Evolutionary conservation across 2,797 vertebrate species (phyloP).

Genomic region (Tympanoctomys barrerae): DNA sequence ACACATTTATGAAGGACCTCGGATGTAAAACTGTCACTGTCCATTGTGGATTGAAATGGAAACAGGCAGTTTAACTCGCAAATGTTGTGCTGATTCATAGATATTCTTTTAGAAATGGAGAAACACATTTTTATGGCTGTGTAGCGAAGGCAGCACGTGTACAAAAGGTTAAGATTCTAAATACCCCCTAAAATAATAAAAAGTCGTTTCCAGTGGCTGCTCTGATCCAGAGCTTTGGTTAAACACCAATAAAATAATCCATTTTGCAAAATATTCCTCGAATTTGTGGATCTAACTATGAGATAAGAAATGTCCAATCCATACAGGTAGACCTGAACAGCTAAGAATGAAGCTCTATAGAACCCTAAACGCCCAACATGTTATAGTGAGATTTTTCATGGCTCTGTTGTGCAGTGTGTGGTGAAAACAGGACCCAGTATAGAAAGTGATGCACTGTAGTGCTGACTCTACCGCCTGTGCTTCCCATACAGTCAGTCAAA

Average conservation of each 20-base stretch:
- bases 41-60: slow-evolving; percentile 49
- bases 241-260: not conserved
- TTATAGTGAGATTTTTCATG: not conserved
- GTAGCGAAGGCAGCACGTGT: not conserved
- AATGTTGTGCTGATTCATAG: not conserved
- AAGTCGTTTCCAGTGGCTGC: not conserved
- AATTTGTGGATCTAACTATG: not conserved
- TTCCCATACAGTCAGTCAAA: not conserved
- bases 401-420: not conserved
- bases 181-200: not conserved
- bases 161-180: not conserved
- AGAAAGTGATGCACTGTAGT: not conserved
- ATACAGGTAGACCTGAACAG: not conserved
- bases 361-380: not conserved
- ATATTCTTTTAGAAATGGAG: slow-evolving; percentile 42
- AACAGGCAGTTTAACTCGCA: slow-evolving; percentile 52
- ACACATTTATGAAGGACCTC: slow-evolving; percentile 61
- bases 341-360: not conserved
- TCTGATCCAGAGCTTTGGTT: not conserved
- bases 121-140: not conserved
- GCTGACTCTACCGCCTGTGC: not conserved
- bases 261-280: not conserved
- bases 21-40: slow-evolving; percentile 66
- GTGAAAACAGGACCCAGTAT: no score
- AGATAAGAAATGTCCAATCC: not conserved